Base-by-base conservation (phyloP, 2,113 vertebrate genomes). In the Jaculus jaculus region DNA sequence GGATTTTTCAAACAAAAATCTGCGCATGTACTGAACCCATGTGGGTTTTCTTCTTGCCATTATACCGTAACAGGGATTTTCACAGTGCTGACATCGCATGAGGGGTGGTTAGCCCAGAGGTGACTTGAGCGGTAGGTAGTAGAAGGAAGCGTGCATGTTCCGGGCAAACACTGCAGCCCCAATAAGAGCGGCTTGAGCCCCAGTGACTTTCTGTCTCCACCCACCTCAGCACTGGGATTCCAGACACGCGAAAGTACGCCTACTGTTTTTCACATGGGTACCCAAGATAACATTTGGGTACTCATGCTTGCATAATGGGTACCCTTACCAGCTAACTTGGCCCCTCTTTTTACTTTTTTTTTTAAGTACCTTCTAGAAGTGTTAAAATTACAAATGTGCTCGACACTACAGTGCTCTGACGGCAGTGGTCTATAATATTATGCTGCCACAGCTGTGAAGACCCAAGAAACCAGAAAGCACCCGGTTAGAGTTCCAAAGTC, bases 361-460 rank as follows among this genome's bases (percentile, higher is more conserved):
- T 84, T 34, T 9, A 63, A 90, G 32, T 79, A 2, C 18, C 75
- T 84, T 92, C 74, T 61, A 82, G 82, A 92, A 75, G 81, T 84
- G 12, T 32, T 54, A 69, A 58, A 32, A 73, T 58, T 72, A 42
- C 10, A 69, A 81, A 34, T 23, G 24, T 74, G 28, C 42, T 54
- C 77, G 71, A 13, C 16, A 34, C n/a, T 13, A 24, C 1, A 37
- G 16, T 47, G 71, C 13, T 51, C 87, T 42, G 54, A 87, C 2
- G 90, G 39, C 81, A 84, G 47, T 7, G 8, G 42, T 66, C 39
- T 51, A 4, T 0, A n/a, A 15, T 51, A 80, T 1, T 83, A 32
- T 7, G 75, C 26, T 17, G 32, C 16, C 42, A 24, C 1, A 60
- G 37, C 23, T 87, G 11, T n/a, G 10, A 91, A 75, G 65, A 83